Evolutionary conservation across 2,797 vertebrate genomes (phyloP).

Genomic region (Siniperca undulata): DNA sequence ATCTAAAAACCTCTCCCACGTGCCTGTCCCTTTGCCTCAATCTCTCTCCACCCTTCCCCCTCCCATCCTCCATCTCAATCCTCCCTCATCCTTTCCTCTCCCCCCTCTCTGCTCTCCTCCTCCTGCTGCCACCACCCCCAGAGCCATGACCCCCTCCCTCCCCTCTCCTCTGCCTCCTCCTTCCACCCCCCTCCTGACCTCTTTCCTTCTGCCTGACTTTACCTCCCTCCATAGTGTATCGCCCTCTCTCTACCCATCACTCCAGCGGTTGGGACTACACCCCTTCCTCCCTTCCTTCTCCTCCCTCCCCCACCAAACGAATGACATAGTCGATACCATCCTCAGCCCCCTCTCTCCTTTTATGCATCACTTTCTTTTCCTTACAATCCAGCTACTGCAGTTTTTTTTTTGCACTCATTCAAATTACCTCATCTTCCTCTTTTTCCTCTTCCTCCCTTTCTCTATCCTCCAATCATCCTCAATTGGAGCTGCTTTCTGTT

Average conservation of each 20-base stretch:
- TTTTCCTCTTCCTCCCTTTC: background rate
- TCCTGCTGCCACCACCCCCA: conserved; percentile 43
- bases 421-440: conserved; percentile 10
- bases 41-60: conserved; percentile 54
- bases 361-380: conserved; percentile 23
- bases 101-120: conserved; percentile 21
- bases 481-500: background rate
- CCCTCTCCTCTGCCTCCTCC: conserved; percentile 30
- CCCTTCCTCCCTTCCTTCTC: conserved; percentile 36
- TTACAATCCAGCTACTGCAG: background rate
- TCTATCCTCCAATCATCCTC: background rate
- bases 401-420: conserved; percentile 15
- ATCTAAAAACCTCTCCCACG: conserved; percentile 29
- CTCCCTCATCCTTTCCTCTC: conserved; percentile 51
- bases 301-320: conserved; percentile 1
- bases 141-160: conserved; percentile 58
- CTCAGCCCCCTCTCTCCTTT: conserved; percentile 17
- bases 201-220: conserved; percentile 61
- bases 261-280: conserved; percentile 53
- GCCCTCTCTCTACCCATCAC: conserved; percentile 10
- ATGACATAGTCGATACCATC: conserved; percentile 52
- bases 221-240: conserved; percentile 15
- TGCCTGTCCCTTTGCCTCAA: conserved; percentile 47
- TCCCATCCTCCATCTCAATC: conserved; percentile 55
- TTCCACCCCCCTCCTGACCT: conserved; percentile 59